A percentile compares a stretch with the other conserved stretches of the same genome.
phyloP scores from a whole-genome alignment of 2,888 invertebrate genomes.

The Cartodere bifasciata region DNA sequence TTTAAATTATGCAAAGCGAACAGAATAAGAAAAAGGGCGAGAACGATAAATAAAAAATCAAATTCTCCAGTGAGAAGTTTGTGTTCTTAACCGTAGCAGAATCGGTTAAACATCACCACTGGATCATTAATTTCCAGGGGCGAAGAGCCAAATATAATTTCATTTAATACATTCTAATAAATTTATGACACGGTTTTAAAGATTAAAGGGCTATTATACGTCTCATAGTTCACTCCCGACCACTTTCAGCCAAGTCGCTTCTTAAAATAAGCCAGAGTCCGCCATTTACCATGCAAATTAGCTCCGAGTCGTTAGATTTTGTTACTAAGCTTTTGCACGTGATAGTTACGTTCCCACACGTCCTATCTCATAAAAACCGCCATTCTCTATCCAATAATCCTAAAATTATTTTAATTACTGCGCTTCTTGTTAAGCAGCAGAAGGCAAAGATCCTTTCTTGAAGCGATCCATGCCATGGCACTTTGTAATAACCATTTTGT shows the following conservation, averaged over 20 bases:
- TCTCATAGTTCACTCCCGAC: slow-evolving; percentile 30
- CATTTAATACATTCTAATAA: slow-evolving; percentile 34
- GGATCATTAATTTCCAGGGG: slow-evolving; percentile 16
- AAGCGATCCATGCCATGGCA: too few species aligned
- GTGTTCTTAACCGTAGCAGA: too few species aligned
- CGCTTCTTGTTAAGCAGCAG: too few species aligned
- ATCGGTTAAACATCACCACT: slow-evolving; percentile 14
- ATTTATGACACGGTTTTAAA: slow-evolving; percentile 32
- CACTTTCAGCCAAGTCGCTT: slow-evolving; percentile 27
- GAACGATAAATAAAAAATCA: too few species aligned
- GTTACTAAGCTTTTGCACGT: slow-evolving; percentile 27
- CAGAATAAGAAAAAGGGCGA: too few species aligned
- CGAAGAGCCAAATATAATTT: slow-evolving; percentile 29
- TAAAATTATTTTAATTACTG: too few species aligned
- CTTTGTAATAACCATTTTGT: too few species aligned
- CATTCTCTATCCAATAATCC: slow-evolving; percentile 15
- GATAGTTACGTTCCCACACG: slow-evolving; percentile 23
- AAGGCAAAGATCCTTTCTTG: too few species aligned
- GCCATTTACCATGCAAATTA: slow-evolving; percentile 33
- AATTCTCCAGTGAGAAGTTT: too few species aligned
- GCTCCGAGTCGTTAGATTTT: slow-evolving; percentile 31
- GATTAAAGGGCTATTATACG: slow-evolving; percentile 34
- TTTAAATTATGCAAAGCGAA: too few species aligned
- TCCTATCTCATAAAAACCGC: slow-evolving; percentile 22
- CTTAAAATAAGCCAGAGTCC: slow-evolving; percentile 28